Percentiles rank a stretch among this genome's conserved stretches.
Evolutionary conservation across 2,888 invertebrate species (phyloP).

Genomic region (Tipula helvola): DNA sequence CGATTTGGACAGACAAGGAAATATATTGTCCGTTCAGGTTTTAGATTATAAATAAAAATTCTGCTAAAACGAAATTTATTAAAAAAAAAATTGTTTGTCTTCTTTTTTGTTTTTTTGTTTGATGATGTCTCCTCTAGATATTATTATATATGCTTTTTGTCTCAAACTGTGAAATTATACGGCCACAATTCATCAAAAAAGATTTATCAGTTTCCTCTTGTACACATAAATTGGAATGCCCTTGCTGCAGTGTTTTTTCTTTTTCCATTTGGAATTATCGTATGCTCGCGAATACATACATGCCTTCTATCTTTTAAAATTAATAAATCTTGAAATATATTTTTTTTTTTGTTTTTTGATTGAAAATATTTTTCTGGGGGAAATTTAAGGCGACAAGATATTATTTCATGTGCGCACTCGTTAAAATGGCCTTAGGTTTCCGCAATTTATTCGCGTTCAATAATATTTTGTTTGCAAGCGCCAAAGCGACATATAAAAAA

Average conservation of each 20-base stretch:
- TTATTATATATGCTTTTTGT: not conserved
- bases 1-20: not conserved
- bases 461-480: not conserved
- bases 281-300: not conserved
- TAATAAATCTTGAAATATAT: not conserved
- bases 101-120: not conserved
- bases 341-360: not conserved
- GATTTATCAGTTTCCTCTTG: not conserved
- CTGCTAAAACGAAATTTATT: not conserved
- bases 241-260: not conserved
- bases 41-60: not conserved
- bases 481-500: not conserved
- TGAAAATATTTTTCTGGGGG: not conserved
- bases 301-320: not conserved
- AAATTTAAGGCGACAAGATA: too few species aligned
- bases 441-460: not conserved
- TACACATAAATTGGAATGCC: not conserved
- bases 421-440: not conserved
- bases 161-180: not conserved
- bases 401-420: not conserved
- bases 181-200: not conserved
- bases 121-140: not conserved
- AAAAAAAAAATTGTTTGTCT: not conserved
- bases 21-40: not conserved
- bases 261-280: not conserved